These are phyloP conservation scores for Cataglyphis rosenhaueri DNA, from an alignment of 2,888 invertebrate genomes.

Conservation along the genomic window DNA sequence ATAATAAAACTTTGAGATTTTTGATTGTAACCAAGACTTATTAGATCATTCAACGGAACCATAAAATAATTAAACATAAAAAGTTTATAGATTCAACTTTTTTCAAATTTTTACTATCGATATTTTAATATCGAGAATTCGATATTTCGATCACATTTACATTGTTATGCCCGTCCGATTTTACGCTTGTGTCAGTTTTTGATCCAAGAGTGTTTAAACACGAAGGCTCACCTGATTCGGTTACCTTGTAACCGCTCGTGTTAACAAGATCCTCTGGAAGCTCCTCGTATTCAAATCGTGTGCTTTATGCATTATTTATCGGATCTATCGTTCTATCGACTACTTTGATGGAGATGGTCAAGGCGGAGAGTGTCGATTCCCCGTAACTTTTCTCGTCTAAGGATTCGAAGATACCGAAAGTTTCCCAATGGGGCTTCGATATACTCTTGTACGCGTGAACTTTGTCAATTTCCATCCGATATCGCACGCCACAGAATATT, in stretches of 20 bases:
- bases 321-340: constrained; percentile 28
- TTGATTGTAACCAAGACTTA: neutral
- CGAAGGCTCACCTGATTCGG: neutral
- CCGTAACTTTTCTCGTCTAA: constrained; percentile 51
- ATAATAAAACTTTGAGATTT: neutral
- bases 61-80: neutral
- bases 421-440: constrained; percentile 22
- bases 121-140: neutral
- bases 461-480: constrained; percentile 37
- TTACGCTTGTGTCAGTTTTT: neutral
- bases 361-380: constrained; percentile 47
- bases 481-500: constrained; percentile 13
- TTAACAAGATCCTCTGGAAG: constrained; percentile 44
- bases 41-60: neutral
- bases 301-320: constrained; percentile 53
- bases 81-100: neutral
- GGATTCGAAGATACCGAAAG: constrained; percentile 43
- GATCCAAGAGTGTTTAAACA: neutral
- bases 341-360: constrained; percentile 37
- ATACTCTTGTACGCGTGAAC: constrained; percentile 25
- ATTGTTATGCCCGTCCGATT: neutral
- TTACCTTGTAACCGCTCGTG: constrained; percentile 15
- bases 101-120: neutral
- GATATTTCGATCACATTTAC: neutral
- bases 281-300: constrained; percentile 33